A percentile compares a stretch with the other conserved stretches of the same genome.
These are phyloP conservation scores for Herminia tarsipennalis DNA, from an alignment of 2,888 invertebrate species.

Conservation along the genomic window DNA sequence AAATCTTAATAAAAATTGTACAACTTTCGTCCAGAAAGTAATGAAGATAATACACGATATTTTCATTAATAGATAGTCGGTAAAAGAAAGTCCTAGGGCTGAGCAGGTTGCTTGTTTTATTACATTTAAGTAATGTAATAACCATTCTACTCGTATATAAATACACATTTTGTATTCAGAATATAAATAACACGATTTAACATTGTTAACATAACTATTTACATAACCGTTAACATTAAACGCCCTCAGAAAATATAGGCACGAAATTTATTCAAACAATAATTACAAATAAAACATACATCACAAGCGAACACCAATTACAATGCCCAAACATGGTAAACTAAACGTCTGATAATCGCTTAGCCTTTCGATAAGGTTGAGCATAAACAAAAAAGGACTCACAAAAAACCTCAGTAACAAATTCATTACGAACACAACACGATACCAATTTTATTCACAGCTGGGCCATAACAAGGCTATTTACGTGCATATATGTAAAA, in stretches of 20 bases:
- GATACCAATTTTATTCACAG: slow-evolving; percentile 81
- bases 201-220: slow-evolving; percentile 1
- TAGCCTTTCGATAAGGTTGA: slow-evolving; percentile 46
- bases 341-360: slow-evolving; percentile 39
- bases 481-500: slow-evolving; percentile 65
- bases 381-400: slow-evolving; percentile 49
- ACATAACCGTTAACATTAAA: slow-evolving; percentile 9
- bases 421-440: slow-evolving; percentile 74
- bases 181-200: background rate
- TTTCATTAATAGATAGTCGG: too few relatives aligned
- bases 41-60: too few relatives aligned
- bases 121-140: too few relatives aligned
- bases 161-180: background rate
- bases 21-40: too few relatives aligned
- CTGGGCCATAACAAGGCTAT: slow-evolving; percentile 74
- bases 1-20: too few relatives aligned
- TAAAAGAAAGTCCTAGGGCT: too few relatives aligned
- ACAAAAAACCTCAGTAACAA: slow-evolving; percentile 60
- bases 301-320: slow-evolving; percentile 41
- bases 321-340: slow-evolving; percentile 33
- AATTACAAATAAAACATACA: slow-evolving; percentile 37
- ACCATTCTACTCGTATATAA: too few relatives aligned
- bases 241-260: background rate
- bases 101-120: too few relatives aligned
- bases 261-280: slow-evolving; percentile 9